Evolutionary conservation across 2,113 vertebrate species (phyloP).

Genomic region (Cyprinodon brontotheroides): DNA sequence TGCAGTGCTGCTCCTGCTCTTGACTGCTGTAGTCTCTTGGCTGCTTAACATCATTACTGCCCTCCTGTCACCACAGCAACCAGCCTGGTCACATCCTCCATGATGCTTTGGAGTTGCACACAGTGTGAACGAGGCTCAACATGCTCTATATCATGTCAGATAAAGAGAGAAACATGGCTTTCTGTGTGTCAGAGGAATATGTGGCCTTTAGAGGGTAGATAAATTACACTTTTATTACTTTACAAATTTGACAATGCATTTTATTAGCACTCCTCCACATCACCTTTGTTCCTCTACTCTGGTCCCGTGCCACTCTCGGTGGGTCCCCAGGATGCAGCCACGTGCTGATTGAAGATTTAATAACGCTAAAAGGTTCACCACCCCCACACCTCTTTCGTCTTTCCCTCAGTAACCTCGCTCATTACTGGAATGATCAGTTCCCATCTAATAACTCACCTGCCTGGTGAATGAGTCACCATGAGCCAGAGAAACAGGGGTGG

Average conservation of each 20-base stretch:
- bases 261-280: slow-evolving; percentile 54
- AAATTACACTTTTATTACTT: slow-evolving; percentile 56
- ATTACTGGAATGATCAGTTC: slow-evolving; percentile 61
- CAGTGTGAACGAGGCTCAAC: slow-evolving; percentile 14
- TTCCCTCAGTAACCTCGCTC: slow-evolving; percentile 44
- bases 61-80: slow-evolving; percentile 75
- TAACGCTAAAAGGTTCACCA: slow-evolving; percentile 69
- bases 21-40: slow-evolving; percentile 55
- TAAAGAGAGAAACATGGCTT: slow-evolving; percentile 29
- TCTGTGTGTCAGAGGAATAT: slow-evolving; percentile 31
- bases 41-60: slow-evolving; percentile 69
- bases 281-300: slow-evolving; percentile 25
- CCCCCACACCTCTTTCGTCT: slow-evolving; percentile 41
- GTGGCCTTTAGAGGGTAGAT: slow-evolving; percentile 63
- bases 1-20: slow-evolving; percentile 59
- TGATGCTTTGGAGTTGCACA: slow-evolving; percentile 47
- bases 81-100: slow-evolving; percentile 51
- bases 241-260: slow-evolving; percentile 55
- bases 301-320: neutral
- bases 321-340: slow-evolving; percentile 23
- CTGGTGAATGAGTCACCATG: slow-evolving; percentile 15
- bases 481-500: slow-evolving; percentile 13
- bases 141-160: slow-evolving; percentile 12
- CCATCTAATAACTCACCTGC: slow-evolving; percentile 38
- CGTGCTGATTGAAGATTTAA: slow-evolving; percentile 66